Evolutionary conservation across 2,797 vertebrate species (phyloP).

Genomic region (Phoxinus dragarum): DNA sequence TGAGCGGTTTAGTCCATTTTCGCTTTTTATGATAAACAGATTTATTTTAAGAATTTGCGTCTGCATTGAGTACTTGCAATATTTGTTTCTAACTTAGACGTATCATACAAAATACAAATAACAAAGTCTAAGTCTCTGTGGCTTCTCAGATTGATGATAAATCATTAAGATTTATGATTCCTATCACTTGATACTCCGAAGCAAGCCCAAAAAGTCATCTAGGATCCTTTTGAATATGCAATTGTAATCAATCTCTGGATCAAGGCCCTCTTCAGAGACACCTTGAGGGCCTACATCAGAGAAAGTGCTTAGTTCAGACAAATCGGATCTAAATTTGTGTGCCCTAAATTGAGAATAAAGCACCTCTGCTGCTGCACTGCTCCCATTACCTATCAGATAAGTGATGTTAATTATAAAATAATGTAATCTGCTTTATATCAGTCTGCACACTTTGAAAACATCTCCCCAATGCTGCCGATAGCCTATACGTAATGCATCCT

Average conservation of each 20-base stretch:
- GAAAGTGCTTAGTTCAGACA: not conserved
- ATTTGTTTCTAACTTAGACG: constrained; percentile 4
- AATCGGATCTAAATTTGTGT: constrained; percentile 20
- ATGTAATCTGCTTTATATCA: constrained; percentile 10
- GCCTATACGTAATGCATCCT: constrained; percentile 48
- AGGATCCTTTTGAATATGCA: constrained; percentile 11
- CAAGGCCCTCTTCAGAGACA: constrained; percentile 7
- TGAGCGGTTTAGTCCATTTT: not conserved
- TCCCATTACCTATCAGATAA: constrained; percentile 31
- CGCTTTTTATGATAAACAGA: not conserved
- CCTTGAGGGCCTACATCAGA: not conserved
- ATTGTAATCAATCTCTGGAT: constrained; percentile 9
- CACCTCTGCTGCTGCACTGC: constrained; percentile 1
- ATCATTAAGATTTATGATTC: not conserved
- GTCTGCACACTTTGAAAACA: constrained; percentile 7
- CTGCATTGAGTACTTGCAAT: not conserved
- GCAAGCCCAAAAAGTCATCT: not conserved
- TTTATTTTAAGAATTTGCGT: not conserved
- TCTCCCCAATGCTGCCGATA: not conserved
- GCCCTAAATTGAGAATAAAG: constrained; percentile 29
- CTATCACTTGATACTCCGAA: not conserved
- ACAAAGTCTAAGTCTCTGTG: not conserved
- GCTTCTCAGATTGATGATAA: not conserved
- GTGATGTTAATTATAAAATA: constrained; percentile 7
- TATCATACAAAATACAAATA: constrained; percentile 14